phyloP scores from a whole-genome alignment of 2,113 vertebrate genomes.

The Motacilla tschutschensis region DNA sequence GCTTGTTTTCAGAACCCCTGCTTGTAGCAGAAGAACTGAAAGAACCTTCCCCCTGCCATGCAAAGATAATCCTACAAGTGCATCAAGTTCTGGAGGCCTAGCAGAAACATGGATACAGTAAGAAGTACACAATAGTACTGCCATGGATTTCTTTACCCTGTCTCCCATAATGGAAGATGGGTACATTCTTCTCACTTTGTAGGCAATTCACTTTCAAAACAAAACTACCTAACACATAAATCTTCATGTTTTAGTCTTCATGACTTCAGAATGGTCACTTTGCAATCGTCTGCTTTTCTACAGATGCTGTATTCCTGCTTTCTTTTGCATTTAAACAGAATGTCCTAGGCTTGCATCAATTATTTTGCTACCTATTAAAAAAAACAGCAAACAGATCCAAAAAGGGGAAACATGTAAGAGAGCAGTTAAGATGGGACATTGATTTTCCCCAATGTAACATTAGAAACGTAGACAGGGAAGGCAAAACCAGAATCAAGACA shows the following conservation, averaged over 20 bases:
- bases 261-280: background rate
- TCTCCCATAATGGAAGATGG: background rate
- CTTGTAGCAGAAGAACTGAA: background rate
- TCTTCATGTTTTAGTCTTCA: background rate
- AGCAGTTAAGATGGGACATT: background rate
- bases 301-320: background rate
- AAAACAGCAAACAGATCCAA: background rate
- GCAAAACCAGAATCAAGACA: background rate
- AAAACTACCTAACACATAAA: background rate
- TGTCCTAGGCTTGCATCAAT: background rate
- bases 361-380: background rate
- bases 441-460: background rate
- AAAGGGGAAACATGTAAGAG: background rate
- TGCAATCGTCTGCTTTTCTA: background rate
- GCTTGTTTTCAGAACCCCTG: background rate
- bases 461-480: background rate
- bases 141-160: background rate
- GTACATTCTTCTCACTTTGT: background rate
- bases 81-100: background rate
- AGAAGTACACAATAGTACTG: background rate
- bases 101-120: background rate
- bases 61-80: background rate
- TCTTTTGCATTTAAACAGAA: background rate
- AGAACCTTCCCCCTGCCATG: background rate
- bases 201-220: background rate